phyloP scores from a whole-genome alignment of 2,113 vertebrate genomes.

The Spea multiplicata region DNA sequence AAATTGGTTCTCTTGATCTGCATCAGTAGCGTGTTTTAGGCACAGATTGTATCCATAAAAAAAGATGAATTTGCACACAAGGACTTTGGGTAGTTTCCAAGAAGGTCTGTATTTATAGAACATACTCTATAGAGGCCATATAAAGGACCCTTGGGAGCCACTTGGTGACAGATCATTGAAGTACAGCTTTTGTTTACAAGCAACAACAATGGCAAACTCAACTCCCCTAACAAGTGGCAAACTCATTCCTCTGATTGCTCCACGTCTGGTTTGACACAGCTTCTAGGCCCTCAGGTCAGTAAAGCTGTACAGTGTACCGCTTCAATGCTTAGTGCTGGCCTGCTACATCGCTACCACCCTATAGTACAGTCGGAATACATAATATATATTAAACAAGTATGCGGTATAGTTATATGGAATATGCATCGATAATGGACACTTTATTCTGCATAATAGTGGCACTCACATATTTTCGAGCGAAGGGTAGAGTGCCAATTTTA shows the following conservation, averaged over 20 bases:
- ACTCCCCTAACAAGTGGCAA: not conserved
- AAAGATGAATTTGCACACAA: slow-evolving; percentile 42
- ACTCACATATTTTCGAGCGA: not conserved
- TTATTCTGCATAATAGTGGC: not conserved
- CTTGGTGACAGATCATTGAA: slow-evolving; percentile 15
- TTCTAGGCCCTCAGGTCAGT: not conserved
- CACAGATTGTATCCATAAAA: slow-evolving; percentile 4
- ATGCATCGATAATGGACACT: not conserved
- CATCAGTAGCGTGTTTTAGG: not conserved
- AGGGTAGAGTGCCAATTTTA: not conserved
- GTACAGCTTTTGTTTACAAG: slow-evolving; percentile 41
- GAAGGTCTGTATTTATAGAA: slow-evolving; percentile 46
- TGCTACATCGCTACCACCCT: not conserved
- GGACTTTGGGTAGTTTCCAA: slow-evolving; percentile 50
- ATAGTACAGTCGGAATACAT: not conserved
- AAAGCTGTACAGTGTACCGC: not conserved
- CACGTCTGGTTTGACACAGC: not conserved
- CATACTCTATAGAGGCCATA: slow-evolving; percentile 32
- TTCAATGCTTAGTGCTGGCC: too few species aligned
- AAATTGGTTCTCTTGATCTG: not conserved
- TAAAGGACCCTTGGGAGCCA: not conserved
- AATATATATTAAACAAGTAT: not conserved
- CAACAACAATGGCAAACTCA: slow-evolving; percentile 4
- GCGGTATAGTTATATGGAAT: not conserved
- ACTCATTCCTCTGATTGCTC: not conserved